phyloP scores from a whole-genome alignment of 1,140 invertebrate species.

The Platyscapa corneri region DNA sequence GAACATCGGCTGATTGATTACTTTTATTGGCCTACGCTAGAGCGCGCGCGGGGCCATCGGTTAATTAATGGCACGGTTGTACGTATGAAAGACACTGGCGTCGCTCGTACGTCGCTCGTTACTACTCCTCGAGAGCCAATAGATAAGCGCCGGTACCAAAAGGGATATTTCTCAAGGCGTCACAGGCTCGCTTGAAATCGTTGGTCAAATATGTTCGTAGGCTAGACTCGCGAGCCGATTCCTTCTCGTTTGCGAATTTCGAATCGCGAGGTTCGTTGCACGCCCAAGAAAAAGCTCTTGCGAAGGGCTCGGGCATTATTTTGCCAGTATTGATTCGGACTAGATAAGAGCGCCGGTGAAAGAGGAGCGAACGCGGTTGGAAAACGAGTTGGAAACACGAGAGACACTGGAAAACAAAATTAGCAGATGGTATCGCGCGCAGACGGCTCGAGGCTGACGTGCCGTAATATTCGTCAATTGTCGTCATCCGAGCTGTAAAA shows the following conservation, averaged over 20 bases:
- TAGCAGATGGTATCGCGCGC: not conserved
- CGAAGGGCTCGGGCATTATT: too few relatives aligned
- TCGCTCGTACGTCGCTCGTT: not conserved
- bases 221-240: too few relatives aligned
- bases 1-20: conserved; percentile 17
- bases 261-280: too few relatives aligned
- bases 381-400: not conserved
- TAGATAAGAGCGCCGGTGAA: not conserved
- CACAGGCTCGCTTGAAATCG: too few relatives aligned
- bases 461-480: not conserved
- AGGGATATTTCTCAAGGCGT: too few relatives aligned
- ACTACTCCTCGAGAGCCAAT: too few relatives aligned
- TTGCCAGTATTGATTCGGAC: too few relatives aligned
- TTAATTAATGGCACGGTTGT: conserved; percentile 12
- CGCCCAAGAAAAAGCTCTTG: too few relatives aligned
- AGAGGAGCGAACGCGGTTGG: not conserved
- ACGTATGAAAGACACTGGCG: not conserved
- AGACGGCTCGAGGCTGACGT: too few relatives aligned
- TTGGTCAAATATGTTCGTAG: too few relatives aligned
- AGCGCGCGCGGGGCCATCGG: not conserved
- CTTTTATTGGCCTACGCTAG: not conserved
- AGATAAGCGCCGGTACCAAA: too few relatives aligned
- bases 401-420: not conserved
- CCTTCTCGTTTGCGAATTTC: too few relatives aligned
- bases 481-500: not conserved